Percentiles rank a stretch among this genome's conserved stretches.
phyloP scores from a whole-genome alignment of 2,888 invertebrate genomes.

The Dryadula phaetusa region DNA sequence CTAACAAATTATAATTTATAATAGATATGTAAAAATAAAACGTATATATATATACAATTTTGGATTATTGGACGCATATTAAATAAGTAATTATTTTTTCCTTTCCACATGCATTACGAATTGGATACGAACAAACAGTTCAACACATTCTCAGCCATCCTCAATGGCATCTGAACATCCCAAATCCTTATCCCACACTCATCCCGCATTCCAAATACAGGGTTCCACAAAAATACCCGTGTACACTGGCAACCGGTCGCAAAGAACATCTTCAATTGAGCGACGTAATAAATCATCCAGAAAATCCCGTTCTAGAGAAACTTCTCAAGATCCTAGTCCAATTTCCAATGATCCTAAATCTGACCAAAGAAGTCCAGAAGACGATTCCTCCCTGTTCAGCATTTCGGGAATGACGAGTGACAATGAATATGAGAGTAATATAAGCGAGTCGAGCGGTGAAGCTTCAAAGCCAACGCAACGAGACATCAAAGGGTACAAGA shows the following conservation, averaged over 20 bases:
- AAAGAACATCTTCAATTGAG: slow-evolving; percentile 82
- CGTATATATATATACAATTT: too few relatives aligned
- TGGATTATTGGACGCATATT: slow-evolving; percentile 46
- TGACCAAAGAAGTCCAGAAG: slow-evolving; percentile 82
- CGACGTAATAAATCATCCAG: slow-evolving; percentile 63
- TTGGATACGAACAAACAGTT: slow-evolving; percentile 71
- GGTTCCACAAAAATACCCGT: slow-evolving; percentile 90
- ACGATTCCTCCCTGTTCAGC: slow-evolving; percentile 83
- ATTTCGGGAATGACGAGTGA: slow-evolving; percentile 85
- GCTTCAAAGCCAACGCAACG: slow-evolving; percentile 78
- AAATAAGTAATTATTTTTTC: slow-evolving; percentile 57
- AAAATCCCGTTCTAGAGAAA: slow-evolving; percentile 71
- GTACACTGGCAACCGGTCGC: slow-evolving; percentile 86
- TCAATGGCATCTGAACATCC: slow-evolving; percentile 79
- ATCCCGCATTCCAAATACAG: slow-evolving; percentile 84
- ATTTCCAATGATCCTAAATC: slow-evolving; percentile 79
- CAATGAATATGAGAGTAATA: slow-evolving; percentile 83
- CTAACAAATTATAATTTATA: slow-evolving; percentile 55
- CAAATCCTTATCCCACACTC: slow-evolving; percentile 79
- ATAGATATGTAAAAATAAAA: slow-evolving; percentile 36
- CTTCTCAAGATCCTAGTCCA: slow-evolving; percentile 77
- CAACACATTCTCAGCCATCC: slow-evolving; percentile 83
- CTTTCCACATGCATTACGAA: slow-evolving; percentile 77
- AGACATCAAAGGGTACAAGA: slow-evolving; percentile 80
- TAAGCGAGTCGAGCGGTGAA: slow-evolving; percentile 81